Conservation (phyloP, 2,888 invertebrate genomes). For the Hetaerina titia region DNA sequence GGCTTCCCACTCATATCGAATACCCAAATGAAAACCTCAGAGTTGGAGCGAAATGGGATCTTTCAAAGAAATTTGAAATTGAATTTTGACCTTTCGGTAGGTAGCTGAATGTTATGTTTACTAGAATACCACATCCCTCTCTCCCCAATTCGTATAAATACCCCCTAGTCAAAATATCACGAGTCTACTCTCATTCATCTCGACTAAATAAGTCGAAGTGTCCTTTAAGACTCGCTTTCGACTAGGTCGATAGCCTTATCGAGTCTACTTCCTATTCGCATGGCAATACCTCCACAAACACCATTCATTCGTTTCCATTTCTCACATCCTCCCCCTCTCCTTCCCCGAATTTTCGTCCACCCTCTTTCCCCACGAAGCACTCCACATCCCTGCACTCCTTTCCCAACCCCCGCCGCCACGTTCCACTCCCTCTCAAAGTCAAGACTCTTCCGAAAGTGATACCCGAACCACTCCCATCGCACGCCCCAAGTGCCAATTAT, state of each 20-base stretch:
- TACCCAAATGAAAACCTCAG: too few relatives aligned
- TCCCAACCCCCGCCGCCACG: background rate
- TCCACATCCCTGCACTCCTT: background rate
- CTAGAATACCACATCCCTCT: too few relatives aligned
- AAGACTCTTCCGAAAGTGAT: background rate
- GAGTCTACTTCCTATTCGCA: background rate
- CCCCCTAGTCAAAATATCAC: too few relatives aligned
- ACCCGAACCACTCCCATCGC: background rate
- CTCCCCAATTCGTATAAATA: too few relatives aligned
- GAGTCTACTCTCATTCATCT: too few relatives aligned
- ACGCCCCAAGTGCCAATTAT: conserved; percentile 9
- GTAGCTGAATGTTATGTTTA: too few relatives aligned
- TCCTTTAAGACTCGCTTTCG: background rate
- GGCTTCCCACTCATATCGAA: too few relatives aligned
- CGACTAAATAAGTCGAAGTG: too few relatives aligned
- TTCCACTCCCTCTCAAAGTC: background rate
- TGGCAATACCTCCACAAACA: background rate
- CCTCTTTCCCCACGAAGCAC: background rate
- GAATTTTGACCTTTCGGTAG: too few relatives aligned
- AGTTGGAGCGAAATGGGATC: too few relatives aligned
- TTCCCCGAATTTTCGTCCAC: background rate
- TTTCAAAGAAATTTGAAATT: too few relatives aligned
- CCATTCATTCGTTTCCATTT: too few relatives aligned
- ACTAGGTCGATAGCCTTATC: background rate
- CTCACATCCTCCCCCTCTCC: background rate